Conservation (phyloP, 2,888 invertebrate species). For the Yponomeuta malinellus region DNA sequence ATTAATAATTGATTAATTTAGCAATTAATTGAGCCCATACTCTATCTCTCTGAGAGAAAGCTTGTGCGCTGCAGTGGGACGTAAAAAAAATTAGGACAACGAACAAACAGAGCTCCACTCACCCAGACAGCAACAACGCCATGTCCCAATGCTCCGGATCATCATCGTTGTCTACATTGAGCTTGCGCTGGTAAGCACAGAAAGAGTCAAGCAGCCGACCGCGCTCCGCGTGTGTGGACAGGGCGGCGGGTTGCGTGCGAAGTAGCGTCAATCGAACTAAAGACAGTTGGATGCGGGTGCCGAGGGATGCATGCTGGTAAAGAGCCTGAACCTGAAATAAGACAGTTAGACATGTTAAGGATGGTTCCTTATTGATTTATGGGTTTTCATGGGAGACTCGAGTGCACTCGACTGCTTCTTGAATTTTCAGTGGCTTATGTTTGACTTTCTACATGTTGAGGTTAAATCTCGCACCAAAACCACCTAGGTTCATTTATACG, state of each 20-base stretch:
- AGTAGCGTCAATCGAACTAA: conserved; percentile 83
- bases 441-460: too few species aligned
- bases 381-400: too few species aligned
- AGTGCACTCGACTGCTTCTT: too few species aligned
- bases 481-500: too few species aligned
- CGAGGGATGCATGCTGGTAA: conserved; percentile 85
- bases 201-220: conserved; percentile 82
- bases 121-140: conserved; percentile 85
- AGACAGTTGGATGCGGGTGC: conserved; percentile 78
- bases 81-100: too few species aligned
- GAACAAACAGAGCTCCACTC: conserved; percentile 27
- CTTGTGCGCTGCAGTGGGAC: too few species aligned
- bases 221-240: conserved; percentile 80
- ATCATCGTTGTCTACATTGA: conserved; percentile 80
- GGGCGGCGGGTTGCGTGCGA: conserved; percentile 76
- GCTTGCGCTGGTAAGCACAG: conserved; percentile 80
- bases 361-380: too few species aligned
- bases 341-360: too few species aligned
- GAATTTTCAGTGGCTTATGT: too few species aligned
- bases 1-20: background rate
- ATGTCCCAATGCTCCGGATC: conserved; percentile 88
- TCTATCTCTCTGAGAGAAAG: too few species aligned
- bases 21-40: too few species aligned
- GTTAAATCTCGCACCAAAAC: too few species aligned
- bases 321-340: conserved; percentile 81